These are phyloP conservation scores for Rhopalosiphum padi DNA, from an alignment of 1,140 invertebrate genomes.

Conservation along the genomic window DNA sequence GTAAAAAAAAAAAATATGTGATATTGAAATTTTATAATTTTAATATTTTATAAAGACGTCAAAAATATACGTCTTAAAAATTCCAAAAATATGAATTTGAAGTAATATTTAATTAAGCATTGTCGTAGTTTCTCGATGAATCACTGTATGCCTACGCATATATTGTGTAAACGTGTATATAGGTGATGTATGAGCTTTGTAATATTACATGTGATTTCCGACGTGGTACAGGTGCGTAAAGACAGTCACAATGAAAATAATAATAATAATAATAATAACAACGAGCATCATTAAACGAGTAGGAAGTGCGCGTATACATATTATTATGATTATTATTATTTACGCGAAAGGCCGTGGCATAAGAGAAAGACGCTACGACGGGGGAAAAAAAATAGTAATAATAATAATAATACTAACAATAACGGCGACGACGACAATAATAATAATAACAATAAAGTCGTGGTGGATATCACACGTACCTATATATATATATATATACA, in stretches of 20 bases:
- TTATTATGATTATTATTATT: not conserved
- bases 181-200: not conserved
- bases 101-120: no score
- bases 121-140: no score
- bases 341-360: not conserved
- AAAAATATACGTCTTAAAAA: no score
- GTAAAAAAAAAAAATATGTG: no score
- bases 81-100: no score
- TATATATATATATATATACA: not conserved
- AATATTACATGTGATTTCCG: not conserved
- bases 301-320: not conserved
- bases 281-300: not conserved
- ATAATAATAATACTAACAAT: not conserved
- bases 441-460: slow-evolving; percentile 6
- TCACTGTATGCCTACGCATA: no score
- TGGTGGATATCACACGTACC: not conserved
- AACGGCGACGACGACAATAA: no score
- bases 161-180: not conserved
- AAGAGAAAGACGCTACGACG: not conserved
- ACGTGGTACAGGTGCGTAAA: not conserved
- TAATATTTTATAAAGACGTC: no score
- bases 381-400: not conserved
- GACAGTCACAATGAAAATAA: not conserved
- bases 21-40: no score
- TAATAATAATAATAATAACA: not conserved